A percentile compares a stretch with the other conserved stretches of the same genome.
Evolutionary conservation across 2,797 vertebrate species (phyloP).

Genomic region (Lagodon rhomboides): DNA sequence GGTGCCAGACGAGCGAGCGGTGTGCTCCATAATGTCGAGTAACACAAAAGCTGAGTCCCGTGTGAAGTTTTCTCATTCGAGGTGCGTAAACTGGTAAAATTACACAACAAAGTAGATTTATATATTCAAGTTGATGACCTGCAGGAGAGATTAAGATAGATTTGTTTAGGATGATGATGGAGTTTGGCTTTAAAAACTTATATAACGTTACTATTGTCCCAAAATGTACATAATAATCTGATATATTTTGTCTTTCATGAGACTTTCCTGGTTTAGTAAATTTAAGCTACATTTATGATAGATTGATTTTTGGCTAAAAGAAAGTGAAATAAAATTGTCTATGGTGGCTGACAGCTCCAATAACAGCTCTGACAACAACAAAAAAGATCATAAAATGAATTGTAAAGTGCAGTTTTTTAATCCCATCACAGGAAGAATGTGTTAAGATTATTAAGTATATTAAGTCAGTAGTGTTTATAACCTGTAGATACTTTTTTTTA

Average conservation of each 20-base stretch:
- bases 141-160: neutral
- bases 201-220: neutral
- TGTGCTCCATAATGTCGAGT: constrained; percentile 16
- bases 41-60: neutral
- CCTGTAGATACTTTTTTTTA: no score
- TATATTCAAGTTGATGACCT: neutral
- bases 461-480: no score
- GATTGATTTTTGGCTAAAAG: no score
- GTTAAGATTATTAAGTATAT: no score
- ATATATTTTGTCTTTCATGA: no score
- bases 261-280: no score
- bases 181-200: neutral
- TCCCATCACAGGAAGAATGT: no score
- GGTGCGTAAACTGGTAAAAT: neutral
- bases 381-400: neutral
- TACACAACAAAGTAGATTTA: neutral
- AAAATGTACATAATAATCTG: no score
- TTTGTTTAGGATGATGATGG: neutral
- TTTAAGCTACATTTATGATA: no score
- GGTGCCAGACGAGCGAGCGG: neutral
- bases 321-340: no score
- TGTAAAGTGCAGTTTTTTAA: neutral
- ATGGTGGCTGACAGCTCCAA: neutral
- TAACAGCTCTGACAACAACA: neutral
- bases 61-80: neutral